A percentile compares a stretch with the other conserved stretches of the same genome.
Conservation (phyloP, 2,888 invertebrate genomes). For the Drosophila sordidula region DNA sequence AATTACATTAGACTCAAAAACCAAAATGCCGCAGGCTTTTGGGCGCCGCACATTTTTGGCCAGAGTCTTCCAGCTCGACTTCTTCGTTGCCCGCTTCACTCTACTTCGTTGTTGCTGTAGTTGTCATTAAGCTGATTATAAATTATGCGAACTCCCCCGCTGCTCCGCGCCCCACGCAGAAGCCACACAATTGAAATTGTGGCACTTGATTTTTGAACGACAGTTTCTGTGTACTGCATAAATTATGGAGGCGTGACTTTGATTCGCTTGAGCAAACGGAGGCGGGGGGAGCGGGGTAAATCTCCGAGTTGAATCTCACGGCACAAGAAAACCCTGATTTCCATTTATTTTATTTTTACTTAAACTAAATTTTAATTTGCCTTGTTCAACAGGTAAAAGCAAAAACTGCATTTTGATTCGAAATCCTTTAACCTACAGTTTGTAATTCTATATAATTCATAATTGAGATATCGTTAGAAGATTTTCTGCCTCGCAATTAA, state of each 20-base stretch:
- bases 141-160: slow-evolving; percentile 59
- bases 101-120: slow-evolving; percentile 49
- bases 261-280: not conserved
- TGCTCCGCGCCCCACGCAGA: not conserved
- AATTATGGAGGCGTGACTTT: slow-evolving; percentile 40
- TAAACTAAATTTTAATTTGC: too few relatives aligned
- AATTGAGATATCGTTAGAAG: too few relatives aligned
- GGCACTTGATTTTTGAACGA: slow-evolving; percentile 45
- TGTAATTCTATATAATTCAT: too few relatives aligned
- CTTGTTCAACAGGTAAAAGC: too few relatives aligned
- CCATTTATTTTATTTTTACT: too few relatives aligned
- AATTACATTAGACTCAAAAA: slow-evolving; percentile 71
- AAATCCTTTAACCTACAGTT: too few relatives aligned
- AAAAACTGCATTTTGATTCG: too few relatives aligned
- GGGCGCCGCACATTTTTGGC: slow-evolving; percentile 35
- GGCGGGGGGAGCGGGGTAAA: too few relatives aligned
- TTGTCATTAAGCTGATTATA: slow-evolving; percentile 81
- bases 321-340: too few relatives aligned
- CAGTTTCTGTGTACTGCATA: slow-evolving; percentile 24
- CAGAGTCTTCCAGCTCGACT: slow-evolving; percentile 20
- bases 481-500: too few relatives aligned
- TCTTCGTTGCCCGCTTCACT: slow-evolving; percentile 3
- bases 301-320: too few relatives aligned
- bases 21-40: slow-evolving; percentile 70
- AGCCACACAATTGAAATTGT: slow-evolving; percentile 37